Evolutionary conservation across 2,797 vertebrate genomes (phyloP).

Genomic region (Zenarchopterus dispar): DNA sequence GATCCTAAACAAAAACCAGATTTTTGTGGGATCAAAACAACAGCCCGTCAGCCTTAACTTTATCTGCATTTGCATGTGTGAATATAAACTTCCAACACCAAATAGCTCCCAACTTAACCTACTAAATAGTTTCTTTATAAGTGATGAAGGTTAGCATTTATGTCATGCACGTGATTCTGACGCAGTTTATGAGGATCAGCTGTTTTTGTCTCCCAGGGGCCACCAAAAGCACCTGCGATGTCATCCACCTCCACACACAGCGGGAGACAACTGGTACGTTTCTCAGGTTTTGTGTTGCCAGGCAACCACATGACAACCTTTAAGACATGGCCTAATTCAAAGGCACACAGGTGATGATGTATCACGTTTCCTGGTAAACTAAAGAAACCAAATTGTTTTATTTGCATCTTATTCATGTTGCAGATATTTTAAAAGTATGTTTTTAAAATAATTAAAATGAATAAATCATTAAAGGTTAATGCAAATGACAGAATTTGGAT

Average conservation of each 20-base stretch:
- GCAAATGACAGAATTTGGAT: slow-evolving; percentile 3
- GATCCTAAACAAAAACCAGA: neutral
- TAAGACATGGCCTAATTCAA: slow-evolving; percentile 15
- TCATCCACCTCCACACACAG: neutral
- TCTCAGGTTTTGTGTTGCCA: slow-evolving; percentile 24
- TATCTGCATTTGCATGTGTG: slow-evolving; percentile 6
- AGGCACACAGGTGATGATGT: neutral
- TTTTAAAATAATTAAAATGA: neutral
- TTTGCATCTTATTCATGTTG: neutral
- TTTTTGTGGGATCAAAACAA: neutral
- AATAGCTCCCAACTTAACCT: neutral
- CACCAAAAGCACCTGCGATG: neutral
- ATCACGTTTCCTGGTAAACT: slow-evolving; percentile 6
- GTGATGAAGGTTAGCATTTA: neutral
- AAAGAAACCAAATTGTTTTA: neutral
- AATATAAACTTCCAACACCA: neutral
- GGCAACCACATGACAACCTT: slow-evolving; percentile 1
- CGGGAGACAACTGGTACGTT: neutral
- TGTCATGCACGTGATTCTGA: neutral
- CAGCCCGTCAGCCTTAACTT: neutral
- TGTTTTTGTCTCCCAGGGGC: neutral
- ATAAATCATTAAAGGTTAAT: neutral
- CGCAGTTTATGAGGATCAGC: slow-evolving; percentile 1
- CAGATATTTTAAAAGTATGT: neutral
- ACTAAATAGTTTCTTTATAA: neutral